Evolutionary conservation across 2,888 invertebrate genomes (phyloP).

Genomic region (Anthrax anthrax): DNA sequence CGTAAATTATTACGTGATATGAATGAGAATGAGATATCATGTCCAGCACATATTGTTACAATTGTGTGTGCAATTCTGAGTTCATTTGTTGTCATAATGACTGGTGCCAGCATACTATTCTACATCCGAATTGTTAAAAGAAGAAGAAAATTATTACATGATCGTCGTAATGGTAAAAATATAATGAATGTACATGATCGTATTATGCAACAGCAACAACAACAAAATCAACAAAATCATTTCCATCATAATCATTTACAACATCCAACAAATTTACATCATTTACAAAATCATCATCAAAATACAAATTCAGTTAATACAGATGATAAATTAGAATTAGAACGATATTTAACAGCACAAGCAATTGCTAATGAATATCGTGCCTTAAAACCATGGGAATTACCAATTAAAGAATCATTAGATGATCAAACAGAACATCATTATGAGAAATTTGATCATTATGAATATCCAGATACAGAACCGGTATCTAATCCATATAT

Average conservation of each 20-base stretch:
- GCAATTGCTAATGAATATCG: conserved; percentile 34
- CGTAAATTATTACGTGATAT: conserved; percentile 26
- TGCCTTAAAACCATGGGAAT: conserved; percentile 33
- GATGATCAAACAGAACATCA: conserved; percentile 23
- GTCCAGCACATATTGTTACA: conserved; percentile 35
- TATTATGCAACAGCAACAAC: conserved; percentile 29
- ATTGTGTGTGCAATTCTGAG: conserved; percentile 34
- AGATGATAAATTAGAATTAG: conserved; percentile 33
- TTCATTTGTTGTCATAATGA: conserved; percentile 29
- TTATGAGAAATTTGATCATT: conserved; percentile 35
- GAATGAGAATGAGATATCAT: conserved; percentile 33
- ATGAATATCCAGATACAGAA: conserved; percentile 35
- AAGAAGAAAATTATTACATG: conserved; percentile 29
- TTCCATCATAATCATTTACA: conserved; percentile 15
- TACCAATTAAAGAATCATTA: conserved; percentile 30
- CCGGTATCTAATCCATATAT: conserved; percentile 37
- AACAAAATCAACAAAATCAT: conserved; percentile 15
- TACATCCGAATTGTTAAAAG: conserved; percentile 31
- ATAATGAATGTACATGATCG: conserved; percentile 34
- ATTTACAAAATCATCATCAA: conserved; percentile 15
- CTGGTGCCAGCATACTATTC: conserved; percentile 30
- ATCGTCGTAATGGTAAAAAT: conserved; percentile 29
- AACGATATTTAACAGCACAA: conserved; percentile 33
- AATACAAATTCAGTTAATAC: neutral
- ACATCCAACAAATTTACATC: conserved; percentile 24